These are phyloP conservation scores for Notodonta ziczac DNA, from an alignment of 2,888 invertebrate genomes.

Conservation along the genomic window DNA sequence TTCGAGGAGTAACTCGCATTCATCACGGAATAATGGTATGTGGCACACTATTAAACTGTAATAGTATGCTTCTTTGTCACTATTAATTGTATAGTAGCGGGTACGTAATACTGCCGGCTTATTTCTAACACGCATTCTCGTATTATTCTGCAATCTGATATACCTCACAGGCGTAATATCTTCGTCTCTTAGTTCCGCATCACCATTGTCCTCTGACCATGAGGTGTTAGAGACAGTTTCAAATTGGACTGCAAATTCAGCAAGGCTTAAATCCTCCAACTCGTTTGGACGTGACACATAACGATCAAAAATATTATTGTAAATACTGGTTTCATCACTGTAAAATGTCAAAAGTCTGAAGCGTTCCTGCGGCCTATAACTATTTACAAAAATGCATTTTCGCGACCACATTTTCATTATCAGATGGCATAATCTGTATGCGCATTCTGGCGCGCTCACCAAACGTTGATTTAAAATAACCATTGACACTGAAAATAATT, in stretches of 20 bases:
- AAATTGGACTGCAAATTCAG: conserved; percentile 43
- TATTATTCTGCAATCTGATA: conserved; percentile 36
- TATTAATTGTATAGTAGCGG: conserved; percentile 38
- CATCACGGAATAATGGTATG: conserved; percentile 37
- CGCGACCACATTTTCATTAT: conserved; percentile 34
- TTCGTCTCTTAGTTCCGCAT: conserved; percentile 30
- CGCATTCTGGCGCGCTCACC: conserved; percentile 44
- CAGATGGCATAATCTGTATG: conserved; percentile 45
- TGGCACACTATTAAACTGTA: conserved; percentile 37
- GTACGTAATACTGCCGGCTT: conserved; percentile 43
- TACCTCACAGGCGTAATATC: conserved; percentile 21
- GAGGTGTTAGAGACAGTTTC: conserved; percentile 29
- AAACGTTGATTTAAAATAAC: conserved; percentile 37
- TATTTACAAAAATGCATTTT: conserved; percentile 44
- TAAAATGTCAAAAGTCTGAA: conserved; percentile 43
- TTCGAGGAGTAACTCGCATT: conserved; percentile 29
- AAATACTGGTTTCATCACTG: conserved; percentile 31
- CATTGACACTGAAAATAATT: conserved; percentile 41
- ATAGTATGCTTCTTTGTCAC: conserved; percentile 32
- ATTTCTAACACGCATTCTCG: conserved; percentile 41
- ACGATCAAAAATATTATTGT: conserved; percentile 42
- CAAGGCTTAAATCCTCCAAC: conserved; percentile 36
- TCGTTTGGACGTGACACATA: conserved; percentile 28
- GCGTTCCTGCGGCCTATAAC: conserved; percentile 40
- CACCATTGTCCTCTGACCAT: conserved; percentile 36